These are phyloP conservation scores for Staurois parvus DNA, from an alignment of 2,797 vertebrate species.

Conservation along the genomic window DNA sequence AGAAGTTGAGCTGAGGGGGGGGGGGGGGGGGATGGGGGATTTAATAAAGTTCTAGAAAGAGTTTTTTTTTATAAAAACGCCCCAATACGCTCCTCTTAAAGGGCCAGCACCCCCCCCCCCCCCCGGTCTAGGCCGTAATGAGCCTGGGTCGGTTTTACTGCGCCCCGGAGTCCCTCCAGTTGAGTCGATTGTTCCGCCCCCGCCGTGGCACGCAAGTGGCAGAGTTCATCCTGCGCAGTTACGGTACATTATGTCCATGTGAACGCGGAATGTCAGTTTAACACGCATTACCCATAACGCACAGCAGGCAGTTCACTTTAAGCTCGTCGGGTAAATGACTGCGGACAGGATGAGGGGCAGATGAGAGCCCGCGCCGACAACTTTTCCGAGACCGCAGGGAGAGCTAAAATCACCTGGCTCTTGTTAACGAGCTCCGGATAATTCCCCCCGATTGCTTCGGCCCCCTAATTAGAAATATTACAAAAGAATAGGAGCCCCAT, in stretches of 20 bases:
- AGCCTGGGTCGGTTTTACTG: too few relatives aligned
- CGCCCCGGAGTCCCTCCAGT: background rate
- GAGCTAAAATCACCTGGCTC: constrained; percentile 41
- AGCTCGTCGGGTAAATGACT: constrained; percentile 34
- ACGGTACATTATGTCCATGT: background rate
- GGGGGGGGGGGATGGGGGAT: too few relatives aligned
- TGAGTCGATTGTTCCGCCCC: background rate
- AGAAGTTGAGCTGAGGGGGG: too few relatives aligned
- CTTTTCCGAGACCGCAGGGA: constrained; percentile 39
- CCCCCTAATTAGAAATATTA: constrained; percentile 42
- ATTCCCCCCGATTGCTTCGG: background rate
- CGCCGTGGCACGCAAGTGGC: background rate
- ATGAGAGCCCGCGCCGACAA: constrained; percentile 33
- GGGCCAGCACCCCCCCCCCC: too few relatives aligned
- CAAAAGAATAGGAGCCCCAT: constrained; percentile 13
- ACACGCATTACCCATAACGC: constrained; percentile 35
- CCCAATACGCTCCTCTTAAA: too few relatives aligned
- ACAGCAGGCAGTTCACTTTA: constrained; percentile 36
- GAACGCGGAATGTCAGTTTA: constrained; percentile 25
- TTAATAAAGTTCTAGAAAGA: too few relatives aligned
- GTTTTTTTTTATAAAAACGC: too few relatives aligned
- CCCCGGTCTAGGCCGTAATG: too few relatives aligned
- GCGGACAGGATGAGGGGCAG: constrained; percentile 44
- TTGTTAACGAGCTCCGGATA: constrained; percentile 24
- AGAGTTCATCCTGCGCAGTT: background rate